phyloP scores from a whole-genome alignment of 1,140 invertebrate species.

The Trichoplusia ni region DNA sequence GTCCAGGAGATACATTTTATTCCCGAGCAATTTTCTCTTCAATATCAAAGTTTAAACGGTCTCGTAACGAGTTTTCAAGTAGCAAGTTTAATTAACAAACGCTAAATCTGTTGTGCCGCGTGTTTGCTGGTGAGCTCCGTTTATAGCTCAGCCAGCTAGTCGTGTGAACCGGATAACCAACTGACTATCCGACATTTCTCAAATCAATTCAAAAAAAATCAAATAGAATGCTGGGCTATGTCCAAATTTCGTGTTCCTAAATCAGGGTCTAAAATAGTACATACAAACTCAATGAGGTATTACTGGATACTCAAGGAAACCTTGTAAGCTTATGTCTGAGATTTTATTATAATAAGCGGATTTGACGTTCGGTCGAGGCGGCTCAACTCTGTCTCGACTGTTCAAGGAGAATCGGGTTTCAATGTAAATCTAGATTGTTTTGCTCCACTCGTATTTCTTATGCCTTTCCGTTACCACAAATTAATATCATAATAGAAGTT shows the following conservation, averaged over 20 bases:
- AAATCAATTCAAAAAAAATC: neutral
- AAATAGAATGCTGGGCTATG: neutral
- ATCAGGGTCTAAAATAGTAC: neutral
- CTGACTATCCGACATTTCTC: neutral
- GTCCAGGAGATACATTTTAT: slow-evolving; percentile 12
- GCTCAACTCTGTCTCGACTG: slow-evolving; percentile 44
- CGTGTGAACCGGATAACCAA: neutral
- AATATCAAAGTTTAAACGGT: slow-evolving; percentile 15
- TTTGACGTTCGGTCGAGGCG: slow-evolving; percentile 50
- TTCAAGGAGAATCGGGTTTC: slow-evolving; percentile 65
- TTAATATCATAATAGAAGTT: slow-evolving; percentile 21
- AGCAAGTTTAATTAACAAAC: slow-evolving; percentile 29
- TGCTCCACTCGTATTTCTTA: slow-evolving; percentile 59
- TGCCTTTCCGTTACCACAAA: slow-evolving; percentile 32
- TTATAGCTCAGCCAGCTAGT: neutral
- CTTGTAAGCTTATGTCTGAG: slow-evolving; percentile 48
- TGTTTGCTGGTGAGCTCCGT: neutral
- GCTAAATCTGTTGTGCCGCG: slow-evolving; percentile 16
- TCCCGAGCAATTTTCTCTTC: slow-evolving; percentile 7
- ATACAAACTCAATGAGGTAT: no score
- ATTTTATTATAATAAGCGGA: slow-evolving; percentile 69
- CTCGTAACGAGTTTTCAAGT: slow-evolving; percentile 23
- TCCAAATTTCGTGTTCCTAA: neutral
- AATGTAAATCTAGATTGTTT: slow-evolving; percentile 68
- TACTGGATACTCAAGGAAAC: slow-evolving; percentile 41